Base-by-base conservation (phyloP, 2,797 vertebrate species). In the Craterocephalus amniculus region DNA sequence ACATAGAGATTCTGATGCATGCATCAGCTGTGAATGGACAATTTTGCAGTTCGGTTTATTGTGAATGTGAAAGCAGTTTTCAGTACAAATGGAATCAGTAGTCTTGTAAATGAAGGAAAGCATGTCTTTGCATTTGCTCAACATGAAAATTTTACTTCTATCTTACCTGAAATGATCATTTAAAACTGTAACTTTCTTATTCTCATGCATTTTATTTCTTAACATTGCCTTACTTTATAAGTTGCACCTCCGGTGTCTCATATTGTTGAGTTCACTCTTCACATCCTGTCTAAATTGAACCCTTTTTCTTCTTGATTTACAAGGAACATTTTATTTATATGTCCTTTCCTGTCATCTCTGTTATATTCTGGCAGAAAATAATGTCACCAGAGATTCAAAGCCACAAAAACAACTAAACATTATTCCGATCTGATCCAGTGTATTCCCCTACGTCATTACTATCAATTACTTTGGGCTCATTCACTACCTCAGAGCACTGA, bases 81-180 rank as follows among this genome's bases (percentile, higher is more conserved):
- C 73, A 73, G 82, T 88, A 76, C 85, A 84, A 82, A 88, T 84
- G 72, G 83, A 87, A 87, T 86, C 84, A 83, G 84, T 87, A 73
- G 88, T 88, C 84, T 90, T 90, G 88, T 90, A 86, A 88, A 89
- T 90, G 85, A 92, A 89, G 82, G 80, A 90, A 91, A 90, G 88
- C 85, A 89, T 90, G 88, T 85, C 74, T 90, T 89, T 85, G 74
- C 81, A 84, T 89, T 83, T 57, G 63, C 78, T 87, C 85, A 85
- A 89, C 59, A 32, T 81, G 76, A 58, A 67, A 85, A 80, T 83
- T 73, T 85, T 87, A 81, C 82, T 84, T 77, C 65, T 83, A 63
- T 86, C 68, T 80, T 80, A 87, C 84, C 81, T 72, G 66, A 74
- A 83, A 78, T 18, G 76, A 70, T 88, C 66, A 85, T 87, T 78